Conservation (phyloP, 37 sponge, comb jelly and placozoan species). For the Lycopodina hypogea region DNA sequence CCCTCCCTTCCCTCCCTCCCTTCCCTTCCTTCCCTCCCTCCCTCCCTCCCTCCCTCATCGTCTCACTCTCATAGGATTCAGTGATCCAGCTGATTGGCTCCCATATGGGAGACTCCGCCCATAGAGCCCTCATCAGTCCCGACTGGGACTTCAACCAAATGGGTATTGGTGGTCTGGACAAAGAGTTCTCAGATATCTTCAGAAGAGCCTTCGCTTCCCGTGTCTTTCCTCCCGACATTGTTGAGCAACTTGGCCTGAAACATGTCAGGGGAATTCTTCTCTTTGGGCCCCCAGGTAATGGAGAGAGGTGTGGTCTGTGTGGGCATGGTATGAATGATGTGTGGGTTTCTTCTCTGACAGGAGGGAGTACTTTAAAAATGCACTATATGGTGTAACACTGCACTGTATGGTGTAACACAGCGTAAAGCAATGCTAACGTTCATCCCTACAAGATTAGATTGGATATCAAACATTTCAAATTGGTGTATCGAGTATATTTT, state of each 20-base stretch:
- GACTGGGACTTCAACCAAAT: slow-evolving; percentile 96
- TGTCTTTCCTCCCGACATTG: slow-evolving; percentile 94
- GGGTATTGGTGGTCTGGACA: slow-evolving; percentile 97
- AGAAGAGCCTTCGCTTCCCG: slow-evolving; percentile 98
- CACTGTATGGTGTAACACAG: no score
- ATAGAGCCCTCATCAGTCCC: slow-evolving; percentile 83
- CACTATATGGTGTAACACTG: no score
- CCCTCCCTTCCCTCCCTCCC: not conserved
- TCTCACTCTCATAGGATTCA: slow-evolving; percentile 31
- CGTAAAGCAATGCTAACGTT: no score
- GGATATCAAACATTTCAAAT: no score
- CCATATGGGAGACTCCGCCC: slow-evolving; percentile 52
- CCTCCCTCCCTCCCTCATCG: not conserved
- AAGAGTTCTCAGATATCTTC: slow-evolving; percentile 95
- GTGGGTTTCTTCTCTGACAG: not conserved
- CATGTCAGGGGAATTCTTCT: slow-evolving; percentile 94
- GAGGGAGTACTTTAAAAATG: not conserved
- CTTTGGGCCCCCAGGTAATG: slow-evolving; percentile 84
- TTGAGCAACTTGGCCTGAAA: slow-evolving; percentile 86
- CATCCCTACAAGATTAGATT: no score
- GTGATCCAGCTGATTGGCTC: slow-evolving; percentile 69
- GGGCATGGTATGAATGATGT: not conserved
- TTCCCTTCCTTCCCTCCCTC: not conserved
- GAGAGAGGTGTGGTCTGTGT: not conserved
- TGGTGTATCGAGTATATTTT: no score